phyloP scores from a whole-genome alignment of 2,888 invertebrate genomes.

The Timema cristinae region DNA sequence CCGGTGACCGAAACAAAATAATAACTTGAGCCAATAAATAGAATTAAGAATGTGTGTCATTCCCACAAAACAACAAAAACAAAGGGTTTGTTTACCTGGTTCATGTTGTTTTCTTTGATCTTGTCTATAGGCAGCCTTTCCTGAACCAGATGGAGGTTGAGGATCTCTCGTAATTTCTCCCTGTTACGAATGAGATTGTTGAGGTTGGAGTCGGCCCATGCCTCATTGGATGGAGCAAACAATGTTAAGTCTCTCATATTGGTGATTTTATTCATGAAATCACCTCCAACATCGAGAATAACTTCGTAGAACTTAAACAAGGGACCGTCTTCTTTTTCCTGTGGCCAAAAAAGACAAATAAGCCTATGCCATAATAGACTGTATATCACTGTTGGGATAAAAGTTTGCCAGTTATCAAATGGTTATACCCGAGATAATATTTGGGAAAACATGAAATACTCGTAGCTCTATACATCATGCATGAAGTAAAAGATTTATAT shows the following conservation, averaged over 20 bases:
- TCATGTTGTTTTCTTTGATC: conserved; percentile 66
- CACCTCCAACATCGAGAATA: conserved; percentile 70
- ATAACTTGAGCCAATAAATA: too few relatives aligned
- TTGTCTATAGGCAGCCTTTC: conserved; percentile 71
- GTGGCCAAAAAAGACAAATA: conserved; percentile 32
- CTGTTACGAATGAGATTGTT: conserved; percentile 63
- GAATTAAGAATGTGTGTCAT: too few relatives aligned
- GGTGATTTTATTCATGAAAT: conserved; percentile 68
- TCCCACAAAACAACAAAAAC: too few relatives aligned
- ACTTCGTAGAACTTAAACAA: conserved; percentile 78
- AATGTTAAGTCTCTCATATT: conserved; percentile 72
- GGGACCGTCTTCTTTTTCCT: conserved; percentile 71
- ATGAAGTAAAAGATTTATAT: too few relatives aligned
- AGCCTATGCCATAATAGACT: not conserved
- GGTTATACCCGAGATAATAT: too few relatives aligned
- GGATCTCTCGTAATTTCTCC: conserved; percentile 67
- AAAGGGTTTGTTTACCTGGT: conserved; percentile 52
- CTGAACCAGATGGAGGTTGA: conserved; percentile 77
- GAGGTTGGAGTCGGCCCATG: conserved; percentile 73
- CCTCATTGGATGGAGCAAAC: conserved; percentile 86
- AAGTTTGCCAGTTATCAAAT: too few relatives aligned
- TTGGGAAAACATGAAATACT: too few relatives aligned
- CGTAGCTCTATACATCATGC: too few relatives aligned
- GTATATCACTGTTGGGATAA: not conserved
- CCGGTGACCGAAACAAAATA: too few relatives aligned